phyloP scores from a whole-genome alignment of 2,113 vertebrate genomes.

The Dolichotis patagonum region DNA sequence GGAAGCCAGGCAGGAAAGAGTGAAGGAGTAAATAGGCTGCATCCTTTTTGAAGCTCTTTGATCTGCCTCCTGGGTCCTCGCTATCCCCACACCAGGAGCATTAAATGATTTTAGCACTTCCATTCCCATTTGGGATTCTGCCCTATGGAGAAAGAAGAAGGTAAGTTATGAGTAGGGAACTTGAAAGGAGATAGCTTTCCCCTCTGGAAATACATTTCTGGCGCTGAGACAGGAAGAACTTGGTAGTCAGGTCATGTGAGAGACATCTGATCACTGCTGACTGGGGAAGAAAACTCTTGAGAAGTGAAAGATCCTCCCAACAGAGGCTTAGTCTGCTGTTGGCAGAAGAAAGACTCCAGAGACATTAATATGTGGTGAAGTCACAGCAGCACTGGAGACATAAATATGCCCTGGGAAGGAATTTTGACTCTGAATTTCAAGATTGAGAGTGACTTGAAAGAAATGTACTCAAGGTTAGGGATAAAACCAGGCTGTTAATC shows the following conservation, averaged over 20 bases:
- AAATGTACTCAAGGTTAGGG: slow-evolving; percentile 52
- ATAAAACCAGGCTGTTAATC: slow-evolving; percentile 27
- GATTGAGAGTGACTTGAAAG: slow-evolving; percentile 58
- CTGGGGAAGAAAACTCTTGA: slow-evolving; percentile 42
- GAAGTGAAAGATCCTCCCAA: slow-evolving; percentile 38
- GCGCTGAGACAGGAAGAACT: background rate
- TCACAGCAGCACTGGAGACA: background rate
- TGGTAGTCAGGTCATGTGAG: slow-evolving; percentile 32
- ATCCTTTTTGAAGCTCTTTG: slow-evolving; percentile 41
- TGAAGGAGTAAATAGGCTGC: background rate
- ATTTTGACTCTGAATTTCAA: slow-evolving; percentile 51
- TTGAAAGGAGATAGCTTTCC: slow-evolving; percentile 53
- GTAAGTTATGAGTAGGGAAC: slow-evolving; percentile 15
- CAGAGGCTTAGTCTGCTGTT: slow-evolving; percentile 53
- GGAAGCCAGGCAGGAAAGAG: background rate
- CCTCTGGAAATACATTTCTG: slow-evolving; percentile 60
- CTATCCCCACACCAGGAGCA: background rate
- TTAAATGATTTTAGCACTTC: background rate
- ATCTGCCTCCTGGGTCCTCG: background rate
- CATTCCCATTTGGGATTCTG: slow-evolving; percentile 20
- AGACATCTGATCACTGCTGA: background rate
- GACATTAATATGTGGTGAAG: slow-evolving; percentile 12
- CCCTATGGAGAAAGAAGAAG: slow-evolving; percentile 40
- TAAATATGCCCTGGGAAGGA: slow-evolving; percentile 50
- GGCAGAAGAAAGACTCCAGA: slow-evolving; percentile 53